Evolutionary conservation across 2,888 invertebrate genomes (phyloP), one percentile per base, ranked within the genome.

Genomic region (Torymus texanus): DNA sequence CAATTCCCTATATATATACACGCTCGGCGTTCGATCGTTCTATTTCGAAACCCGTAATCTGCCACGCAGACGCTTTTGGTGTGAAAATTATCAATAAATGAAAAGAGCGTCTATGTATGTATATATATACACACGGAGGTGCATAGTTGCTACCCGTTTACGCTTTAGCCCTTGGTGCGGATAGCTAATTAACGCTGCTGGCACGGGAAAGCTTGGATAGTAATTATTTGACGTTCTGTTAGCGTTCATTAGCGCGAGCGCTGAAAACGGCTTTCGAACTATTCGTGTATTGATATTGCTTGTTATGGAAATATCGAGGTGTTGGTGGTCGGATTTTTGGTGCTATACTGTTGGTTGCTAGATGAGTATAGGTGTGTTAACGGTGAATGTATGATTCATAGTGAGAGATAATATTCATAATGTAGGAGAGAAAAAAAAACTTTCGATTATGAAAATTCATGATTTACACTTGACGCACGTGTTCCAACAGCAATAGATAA

Each of bases 221-320:
- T 71, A 59, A 75, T 79, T 61, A 75, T 61, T 75, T 61, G 61
- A 75, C 58, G 65, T 55, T 66, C 61, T 55, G 53, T 65, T 73
- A 73, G 63, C 58, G 66, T 58, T 80, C 62, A 53, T 73, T 58
- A 58, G 66, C 14, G n/a, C 12, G n/a, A 16, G 29, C 16, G 58
- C 41, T 59, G 21, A 24, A 62, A 67, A 65, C 14, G 24, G 18
- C 24, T 50, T 58, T 58, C 55, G 2, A 11, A 12, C 21, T 51
- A 18, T 41, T 12, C 58, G 55, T 58, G 1, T n/a, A 10, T 24
- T 11, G 24, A 16, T 65, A 16, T 21, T 18, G 71, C 72, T 67
- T 61, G 59, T 67, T 78, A 78, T 55, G 61, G 67, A 67, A 78
- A 72, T 67, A 41, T 41, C 41, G 41, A 41, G 41, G 41, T 8